A percentile compares a stretch with the other conserved stretches of the same genome.
Evolutionary conservation across 2,888 invertebrate species (phyloP).

Genomic region (Troides helena): DNA sequence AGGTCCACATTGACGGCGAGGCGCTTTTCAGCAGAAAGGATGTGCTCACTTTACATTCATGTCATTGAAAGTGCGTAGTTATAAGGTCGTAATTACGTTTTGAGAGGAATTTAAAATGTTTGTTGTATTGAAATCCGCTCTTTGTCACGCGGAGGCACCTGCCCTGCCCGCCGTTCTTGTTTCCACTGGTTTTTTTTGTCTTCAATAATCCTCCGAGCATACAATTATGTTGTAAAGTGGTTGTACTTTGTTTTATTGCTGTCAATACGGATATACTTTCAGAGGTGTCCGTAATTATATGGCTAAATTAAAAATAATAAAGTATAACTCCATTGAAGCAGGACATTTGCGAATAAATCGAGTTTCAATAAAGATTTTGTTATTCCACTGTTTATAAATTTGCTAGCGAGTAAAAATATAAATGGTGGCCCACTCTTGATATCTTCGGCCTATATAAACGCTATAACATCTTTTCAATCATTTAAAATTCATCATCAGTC

Average conservation of each 20-base stretch:
- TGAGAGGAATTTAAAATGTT: conserved; percentile 57
- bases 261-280: conserved; percentile 22
- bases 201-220: conserved; percentile 5
- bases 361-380: conserved; percentile 16
- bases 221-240: conserved; percentile 18
- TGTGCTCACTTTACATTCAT: conserved; percentile 63
- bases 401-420: not conserved
- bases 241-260: conserved; percentile 5
- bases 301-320: conserved; percentile 7
- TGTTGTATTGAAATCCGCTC: conserved; percentile 38
- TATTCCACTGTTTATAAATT: conserved; percentile 2
- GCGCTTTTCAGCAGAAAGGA: conserved; percentile 38
- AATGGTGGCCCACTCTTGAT: too few relatives aligned
- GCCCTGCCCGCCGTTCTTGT: conserved; percentile 19
- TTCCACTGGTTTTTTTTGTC: conserved; percentile 15
- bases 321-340: conserved; percentile 15
- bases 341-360: conserved; percentile 25
- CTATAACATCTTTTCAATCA: too few relatives aligned
- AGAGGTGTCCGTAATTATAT: conserved; percentile 22
- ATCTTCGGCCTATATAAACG: too few relatives aligned
- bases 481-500: too few relatives aligned
- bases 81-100: conserved; percentile 64
- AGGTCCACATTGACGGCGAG: conserved; percentile 45
- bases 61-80: conserved; percentile 62
- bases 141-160: conserved; percentile 22